These are phyloP conservation scores for Chelidonichthys spinosus DNA, from an alignment of 2,797 vertebrate genomes.

Conservation along the genomic window DNA sequence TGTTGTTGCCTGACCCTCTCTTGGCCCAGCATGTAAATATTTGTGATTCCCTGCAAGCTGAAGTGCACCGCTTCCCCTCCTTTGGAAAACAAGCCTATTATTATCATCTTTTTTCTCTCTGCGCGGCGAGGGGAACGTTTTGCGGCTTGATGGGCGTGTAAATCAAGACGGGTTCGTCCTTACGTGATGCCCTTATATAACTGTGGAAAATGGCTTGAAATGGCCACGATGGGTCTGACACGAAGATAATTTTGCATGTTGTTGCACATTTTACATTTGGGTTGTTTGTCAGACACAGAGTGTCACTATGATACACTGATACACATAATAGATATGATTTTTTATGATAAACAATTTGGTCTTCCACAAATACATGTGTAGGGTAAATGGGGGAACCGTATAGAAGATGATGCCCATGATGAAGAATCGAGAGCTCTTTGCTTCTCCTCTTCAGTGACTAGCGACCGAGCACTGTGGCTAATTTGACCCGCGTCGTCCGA, in stretches of 20 bases:
- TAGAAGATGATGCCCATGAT: conserved; percentile 17
- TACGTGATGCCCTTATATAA: conserved; percentile 49
- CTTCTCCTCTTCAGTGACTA: conserved; percentile 6
- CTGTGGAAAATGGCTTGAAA: conserved; percentile 45
- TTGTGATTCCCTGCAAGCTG: conserved; percentile 71
- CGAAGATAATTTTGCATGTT: not conserved
- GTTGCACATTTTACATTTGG: conserved; percentile 17
- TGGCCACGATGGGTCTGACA: conserved; percentile 11
- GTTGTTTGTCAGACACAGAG: not conserved
- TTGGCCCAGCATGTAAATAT: conserved; percentile 77
- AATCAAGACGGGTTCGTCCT: conserved; percentile 56
- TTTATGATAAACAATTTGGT: not conserved
- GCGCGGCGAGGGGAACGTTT: conserved; percentile 34
- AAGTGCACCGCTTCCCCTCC: conserved; percentile 70
- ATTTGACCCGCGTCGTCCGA: conserved; percentile 35
- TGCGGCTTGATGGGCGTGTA: conserved; percentile 46
- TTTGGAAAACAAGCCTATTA: conserved; percentile 80
- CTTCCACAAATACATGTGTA: not conserved
- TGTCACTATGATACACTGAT: not conserved
- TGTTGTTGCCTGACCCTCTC: conserved; percentile 55
- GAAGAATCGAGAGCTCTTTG: conserved; percentile 11
- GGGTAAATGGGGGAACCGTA: conserved; percentile 9
- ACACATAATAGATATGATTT: not conserved
- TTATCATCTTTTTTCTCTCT: conserved; percentile 45
- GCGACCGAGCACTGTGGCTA: conserved; percentile 18